Evolutionary conservation across 2,113 vertebrate genomes (phyloP).

Genomic region (Tragelaphus scriptus): DNA sequence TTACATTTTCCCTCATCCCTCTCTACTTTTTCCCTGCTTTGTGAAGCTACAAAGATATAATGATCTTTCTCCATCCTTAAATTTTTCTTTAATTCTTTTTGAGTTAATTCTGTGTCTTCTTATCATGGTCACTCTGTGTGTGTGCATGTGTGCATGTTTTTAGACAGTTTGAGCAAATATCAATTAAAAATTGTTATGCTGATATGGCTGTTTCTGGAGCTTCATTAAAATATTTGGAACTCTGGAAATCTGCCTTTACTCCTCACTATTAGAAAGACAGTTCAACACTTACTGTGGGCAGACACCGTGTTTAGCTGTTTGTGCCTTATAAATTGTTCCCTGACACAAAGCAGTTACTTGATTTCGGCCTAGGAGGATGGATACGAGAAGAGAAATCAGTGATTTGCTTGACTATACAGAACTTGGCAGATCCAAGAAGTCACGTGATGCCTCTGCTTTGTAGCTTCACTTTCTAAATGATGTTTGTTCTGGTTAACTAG

Average conservation of each 20-base stretch:
- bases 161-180: not conserved
- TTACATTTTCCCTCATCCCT: not conserved
- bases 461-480: not conserved
- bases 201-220: not conserved
- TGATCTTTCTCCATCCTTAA: not conserved
- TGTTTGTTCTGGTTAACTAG: not conserved
- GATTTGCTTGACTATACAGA: not conserved
- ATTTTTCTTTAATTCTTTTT: slow-evolving; percentile 15
- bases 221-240: not conserved
- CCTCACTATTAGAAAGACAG: not conserved
- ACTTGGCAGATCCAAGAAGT: not conserved
- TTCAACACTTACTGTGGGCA: not conserved
- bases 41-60: not conserved
- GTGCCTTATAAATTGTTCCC: not conserved
- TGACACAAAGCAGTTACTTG: not conserved
- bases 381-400: not conserved
- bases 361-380: not conserved
- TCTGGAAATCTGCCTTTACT: not conserved
- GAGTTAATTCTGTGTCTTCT: not conserved
- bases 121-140: not conserved
- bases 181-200: not conserved
- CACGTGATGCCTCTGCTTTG: not conserved
- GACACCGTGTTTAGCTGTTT: not conserved
- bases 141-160: not conserved
- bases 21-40: accelerated